phyloP scores from a whole-genome alignment of 2,888 invertebrate genomes.

The Herminia tarsipennalis region DNA sequence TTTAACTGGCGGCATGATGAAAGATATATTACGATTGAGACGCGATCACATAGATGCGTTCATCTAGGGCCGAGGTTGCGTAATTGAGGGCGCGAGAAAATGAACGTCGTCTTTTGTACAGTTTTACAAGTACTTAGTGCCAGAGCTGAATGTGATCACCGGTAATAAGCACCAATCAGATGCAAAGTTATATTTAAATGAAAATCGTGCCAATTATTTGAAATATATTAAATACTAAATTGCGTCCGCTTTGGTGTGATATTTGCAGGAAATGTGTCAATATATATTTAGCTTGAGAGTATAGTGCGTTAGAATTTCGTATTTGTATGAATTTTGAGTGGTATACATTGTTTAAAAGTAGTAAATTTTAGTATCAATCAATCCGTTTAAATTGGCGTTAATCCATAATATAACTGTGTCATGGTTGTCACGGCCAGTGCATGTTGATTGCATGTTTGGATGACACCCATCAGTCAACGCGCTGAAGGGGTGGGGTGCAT shows the following conservation, averaged over 20 bases:
- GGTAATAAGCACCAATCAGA: conserved; percentile 75
- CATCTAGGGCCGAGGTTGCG: conserved; percentile 63
- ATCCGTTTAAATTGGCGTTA: conserved; percentile 57
- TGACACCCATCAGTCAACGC: conserved; percentile 67
- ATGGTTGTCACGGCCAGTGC: conserved; percentile 60
- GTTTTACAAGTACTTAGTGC: conserved; percentile 68
- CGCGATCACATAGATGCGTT: conserved; percentile 51
- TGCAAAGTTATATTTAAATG: conserved; percentile 70
- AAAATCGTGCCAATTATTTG: conserved; percentile 73
- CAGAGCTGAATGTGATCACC: conserved; percentile 65
- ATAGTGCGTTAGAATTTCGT: conserved; percentile 1
- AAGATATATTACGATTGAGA: conserved; percentile 57
- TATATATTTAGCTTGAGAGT: conserved; percentile 16
- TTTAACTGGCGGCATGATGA: conserved; percentile 77
- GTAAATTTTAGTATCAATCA: conserved; percentile 24
- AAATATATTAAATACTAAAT: conserved; percentile 42
- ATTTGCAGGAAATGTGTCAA: conserved; percentile 21
- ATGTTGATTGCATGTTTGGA: conserved; percentile 57
- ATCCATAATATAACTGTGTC: conserved; percentile 67
- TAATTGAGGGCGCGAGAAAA: conserved; percentile 64
- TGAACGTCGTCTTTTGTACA: conserved; percentile 72
- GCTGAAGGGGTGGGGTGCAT: conserved; percentile 52
- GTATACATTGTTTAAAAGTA: conserved; percentile 1
- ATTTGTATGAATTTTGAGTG: not conserved
- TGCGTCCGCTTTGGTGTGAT: conserved; percentile 27